A percentile compares a stretch with the other conserved stretches of the same genome.
phyloP scores from a whole-genome alignment of 2,797 vertebrate species.

The Fratercula arctica region DNA sequence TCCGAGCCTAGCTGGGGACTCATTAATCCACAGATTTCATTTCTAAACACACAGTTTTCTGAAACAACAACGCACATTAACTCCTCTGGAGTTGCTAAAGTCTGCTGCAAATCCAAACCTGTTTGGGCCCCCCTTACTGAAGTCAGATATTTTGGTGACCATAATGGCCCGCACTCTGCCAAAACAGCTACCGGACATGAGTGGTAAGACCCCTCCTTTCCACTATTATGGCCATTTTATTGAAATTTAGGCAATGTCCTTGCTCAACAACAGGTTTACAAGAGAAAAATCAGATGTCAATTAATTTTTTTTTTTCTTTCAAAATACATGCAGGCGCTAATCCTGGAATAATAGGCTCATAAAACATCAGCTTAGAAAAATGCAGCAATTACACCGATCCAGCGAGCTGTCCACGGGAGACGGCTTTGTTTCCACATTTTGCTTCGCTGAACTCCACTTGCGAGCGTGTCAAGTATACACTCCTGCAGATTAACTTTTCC shows the following conservation, averaged over 20 bases:
- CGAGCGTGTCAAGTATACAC: fast-evolving
- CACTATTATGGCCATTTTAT: neutral
- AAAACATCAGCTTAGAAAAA: constrained; percentile 41
- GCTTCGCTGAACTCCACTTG: neutral
- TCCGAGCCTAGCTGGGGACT: neutral
- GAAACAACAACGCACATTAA: constrained; percentile 4
- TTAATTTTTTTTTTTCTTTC: neutral
- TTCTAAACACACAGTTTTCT: constrained; percentile 37
- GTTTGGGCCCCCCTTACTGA: neutral
- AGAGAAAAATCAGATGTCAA: neutral
- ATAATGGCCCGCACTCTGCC: fast-evolving
- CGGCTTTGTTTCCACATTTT: neutral
- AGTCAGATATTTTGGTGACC: neutral
- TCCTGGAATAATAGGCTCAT: constrained; percentile 34
- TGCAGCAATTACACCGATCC: neutral
- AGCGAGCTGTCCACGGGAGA: neutral
- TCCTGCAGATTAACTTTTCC: neutral
- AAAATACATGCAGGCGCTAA: constrained; percentile 12
- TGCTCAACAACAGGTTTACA: neutral
- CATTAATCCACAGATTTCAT: constrained; percentile 22
- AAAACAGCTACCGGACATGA: neutral
- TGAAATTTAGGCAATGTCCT: neutral
- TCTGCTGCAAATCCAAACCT: constrained; percentile 39
- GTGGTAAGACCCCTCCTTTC: neutral
- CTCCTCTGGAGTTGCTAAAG: neutral